Evolutionary conservation across 2,797 vertebrate species (phyloP), one percentile per base, ranked within the genome.

Genomic region (Poecilia wingei): DNA sequence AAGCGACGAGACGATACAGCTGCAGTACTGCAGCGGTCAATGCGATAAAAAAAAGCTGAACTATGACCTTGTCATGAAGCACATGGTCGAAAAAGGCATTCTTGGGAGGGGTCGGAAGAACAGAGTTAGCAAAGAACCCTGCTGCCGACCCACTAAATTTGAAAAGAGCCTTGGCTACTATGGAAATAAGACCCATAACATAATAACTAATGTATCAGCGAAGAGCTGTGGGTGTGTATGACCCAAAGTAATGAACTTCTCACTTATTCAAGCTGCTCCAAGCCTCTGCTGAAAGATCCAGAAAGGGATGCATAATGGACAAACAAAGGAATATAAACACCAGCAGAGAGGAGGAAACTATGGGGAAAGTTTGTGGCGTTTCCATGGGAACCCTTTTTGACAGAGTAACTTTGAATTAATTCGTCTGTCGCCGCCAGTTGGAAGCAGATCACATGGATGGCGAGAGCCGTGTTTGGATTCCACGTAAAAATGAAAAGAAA

Each of bases 11-110:
- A 98, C 96, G 0, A 95, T 99, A 68, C 84, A 96, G 68, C 97
- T 99, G 92, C 96, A 96, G 78, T 99, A 99, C 96, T 99, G 98
- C 96, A 98, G 96, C 13, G 98, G 98, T 66, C 97, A 96, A 0
- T 99, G 98, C 83, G 92, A 92, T 3, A 86, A 94, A 0, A 95
- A 96, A 1, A 89, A 96, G 77, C 95, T 96, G 74, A 96, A 97
- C 95, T 98, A 99, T 20, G 98, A 99, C 96, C 92, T 99, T 39
- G 96, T 97, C 5, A 95, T 99, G 90, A 95, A 96, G 82, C 95
- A 97, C 88, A 95, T 99, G 90, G 93, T 95, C 88, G 93, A 94
- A 86, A 91, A 89, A 16, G 93, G 94, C 79, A 89, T 94, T 82
- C 82, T 51, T 72, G 74, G 83, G 72, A 91, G 86, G 47, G 94